Percentiles rank a stretch among this genome's conserved stretches.
phyloP scores from a whole-genome alignment of 2,113 vertebrate species.

The Helogale parvula region DNA sequence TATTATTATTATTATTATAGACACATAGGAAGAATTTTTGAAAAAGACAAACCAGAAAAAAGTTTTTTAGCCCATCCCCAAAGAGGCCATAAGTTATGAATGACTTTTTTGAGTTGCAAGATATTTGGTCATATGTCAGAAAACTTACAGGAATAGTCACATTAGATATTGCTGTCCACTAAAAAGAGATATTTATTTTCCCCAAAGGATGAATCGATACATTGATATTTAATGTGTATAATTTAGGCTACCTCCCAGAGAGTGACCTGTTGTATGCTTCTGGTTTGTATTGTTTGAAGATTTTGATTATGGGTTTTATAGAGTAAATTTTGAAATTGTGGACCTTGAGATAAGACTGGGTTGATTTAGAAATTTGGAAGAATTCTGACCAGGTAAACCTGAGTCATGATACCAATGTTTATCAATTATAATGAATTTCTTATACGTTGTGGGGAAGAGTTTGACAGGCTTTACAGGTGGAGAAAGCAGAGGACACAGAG shows the following conservation, averaged over 20 bases:
- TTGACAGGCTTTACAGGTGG: neutral
- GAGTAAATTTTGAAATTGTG: conserved; percentile 31
- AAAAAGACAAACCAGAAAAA: conserved; percentile 32
- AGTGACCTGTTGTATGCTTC: neutral
- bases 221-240: conserved; percentile 47
- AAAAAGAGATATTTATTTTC: neutral
- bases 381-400: conserved; percentile 20
- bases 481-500: neutral
- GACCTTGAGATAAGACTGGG: neutral
- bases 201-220: conserved; percentile 30
- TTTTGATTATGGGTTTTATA: conserved; percentile 57
- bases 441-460: neutral
- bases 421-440: conserved; percentile 28
- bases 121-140: neutral
- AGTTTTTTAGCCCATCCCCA: neutral
- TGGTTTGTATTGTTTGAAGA: conserved; percentile 5
- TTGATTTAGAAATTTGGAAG: conserved; percentile 40
- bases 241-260: neutral
- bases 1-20: neutral
- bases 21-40: neutral
- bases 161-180: neutral
- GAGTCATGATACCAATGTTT: neutral
- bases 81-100: neutral
- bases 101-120: conserved; percentile 48
- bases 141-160: conserved; percentile 47